These are phyloP conservation scores for Anniella stebbinsi DNA, from an alignment of 2,797 vertebrate genomes.

Conservation along the genomic window DNA sequence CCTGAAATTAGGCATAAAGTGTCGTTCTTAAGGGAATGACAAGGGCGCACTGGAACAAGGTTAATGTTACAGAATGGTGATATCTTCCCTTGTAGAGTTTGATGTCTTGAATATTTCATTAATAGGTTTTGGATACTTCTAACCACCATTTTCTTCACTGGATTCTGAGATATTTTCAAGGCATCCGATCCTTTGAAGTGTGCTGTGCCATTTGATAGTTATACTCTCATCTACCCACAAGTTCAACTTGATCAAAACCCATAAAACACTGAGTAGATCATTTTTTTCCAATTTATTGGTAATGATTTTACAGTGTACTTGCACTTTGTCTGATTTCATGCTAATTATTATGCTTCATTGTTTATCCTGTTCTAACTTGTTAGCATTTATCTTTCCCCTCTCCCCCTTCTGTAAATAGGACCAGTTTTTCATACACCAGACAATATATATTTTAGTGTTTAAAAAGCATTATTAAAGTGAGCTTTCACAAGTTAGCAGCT, in stretches of 20 bases:
- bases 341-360: neutral
- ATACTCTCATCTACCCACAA: neutral
- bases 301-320: slow-evolving; percentile 4
- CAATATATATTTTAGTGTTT: slow-evolving; percentile 42
- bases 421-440: slow-evolving; percentile 52
- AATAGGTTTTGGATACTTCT: slow-evolving; percentile 20
- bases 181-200: neutral
- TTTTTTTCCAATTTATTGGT: neutral
- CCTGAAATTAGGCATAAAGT: too few relatives aligned
- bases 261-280: neutral
- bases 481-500: slow-evolving; percentile 58
- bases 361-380: slow-evolving; percentile 20
- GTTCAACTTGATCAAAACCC: neutral
- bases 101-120: slow-evolving; percentile 18
- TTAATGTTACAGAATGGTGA: neutral
- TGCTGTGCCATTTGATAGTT: neutral
- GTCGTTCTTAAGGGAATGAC: too few relatives aligned
- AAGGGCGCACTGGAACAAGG: slow-evolving; percentile 22
- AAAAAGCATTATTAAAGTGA: slow-evolving; percentile 59
- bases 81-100: neutral
- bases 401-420: slow-evolving; percentile 57
- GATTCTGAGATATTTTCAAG: slow-evolving; percentile 33
- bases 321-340: neutral
- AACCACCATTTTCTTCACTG: neutral
- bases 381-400: slow-evolving; percentile 50